Evolutionary conservation across 2,113 vertebrate genomes (phyloP).

Genomic region (Spizaetus ornatus): DNA sequence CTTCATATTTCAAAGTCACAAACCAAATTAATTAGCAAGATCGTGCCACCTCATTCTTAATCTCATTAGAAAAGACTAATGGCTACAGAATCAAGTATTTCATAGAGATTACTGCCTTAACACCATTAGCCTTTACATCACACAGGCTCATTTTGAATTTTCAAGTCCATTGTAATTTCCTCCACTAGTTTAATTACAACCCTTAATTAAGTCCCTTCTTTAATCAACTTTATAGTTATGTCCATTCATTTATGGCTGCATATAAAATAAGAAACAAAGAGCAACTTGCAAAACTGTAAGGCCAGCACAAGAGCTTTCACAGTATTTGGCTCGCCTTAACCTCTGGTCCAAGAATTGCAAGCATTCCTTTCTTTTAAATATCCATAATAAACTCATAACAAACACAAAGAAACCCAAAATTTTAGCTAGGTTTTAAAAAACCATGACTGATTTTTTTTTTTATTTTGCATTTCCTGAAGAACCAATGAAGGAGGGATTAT

Average conservation of each 20-base stretch:
- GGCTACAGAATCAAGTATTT: background rate
- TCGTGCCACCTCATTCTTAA: background rate
- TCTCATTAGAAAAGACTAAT: background rate
- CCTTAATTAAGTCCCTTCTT: background rate
- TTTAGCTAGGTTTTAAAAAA: background rate
- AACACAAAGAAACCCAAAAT: rapidly evolving
- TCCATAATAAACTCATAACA: background rate
- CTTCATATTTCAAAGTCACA: background rate
- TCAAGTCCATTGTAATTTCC: background rate
- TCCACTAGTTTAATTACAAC: background rate
- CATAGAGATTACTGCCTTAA: background rate
- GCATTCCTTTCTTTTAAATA: background rate
- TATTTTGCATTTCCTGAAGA: background rate
- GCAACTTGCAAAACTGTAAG: rapidly evolving
- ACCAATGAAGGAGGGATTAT: background rate
- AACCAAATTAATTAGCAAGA: slow-evolving; percentile 5
- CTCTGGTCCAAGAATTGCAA: background rate
- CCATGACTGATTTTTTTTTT: rapidly evolving
- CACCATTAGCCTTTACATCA: background rate
- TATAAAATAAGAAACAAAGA: background rate
- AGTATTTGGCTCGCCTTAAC: background rate
- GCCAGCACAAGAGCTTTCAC: background rate
- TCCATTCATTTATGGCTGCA: background rate
- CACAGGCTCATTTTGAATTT: background rate
- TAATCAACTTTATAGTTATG: background rate